Percentiles rank a stretch among this genome's conserved stretches.
Evolutionary conservation across 2,888 invertebrate genomes (phyloP).

Genomic region (Neoscelio sp.): DNA sequence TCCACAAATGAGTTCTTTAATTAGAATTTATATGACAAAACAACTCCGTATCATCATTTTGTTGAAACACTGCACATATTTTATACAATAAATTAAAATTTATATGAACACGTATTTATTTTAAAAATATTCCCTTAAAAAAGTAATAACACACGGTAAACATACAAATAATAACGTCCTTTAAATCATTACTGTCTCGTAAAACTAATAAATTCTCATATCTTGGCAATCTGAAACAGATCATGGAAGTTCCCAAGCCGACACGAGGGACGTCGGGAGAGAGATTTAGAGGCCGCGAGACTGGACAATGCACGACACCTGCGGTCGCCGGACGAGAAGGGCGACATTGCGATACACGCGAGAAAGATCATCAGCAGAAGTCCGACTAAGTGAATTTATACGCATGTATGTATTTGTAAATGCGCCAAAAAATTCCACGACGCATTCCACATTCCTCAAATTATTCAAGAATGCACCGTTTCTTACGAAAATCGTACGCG

Average conservation of each 20-base stretch:
- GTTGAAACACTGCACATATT: background rate
- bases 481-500: constrained; percentile 35
- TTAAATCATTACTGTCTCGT: constrained; percentile 59
- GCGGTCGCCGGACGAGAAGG: constrained; percentile 71
- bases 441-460: constrained; percentile 53
- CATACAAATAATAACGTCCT: constrained; percentile 44
- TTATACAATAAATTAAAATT: constrained; percentile 2
- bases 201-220: constrained; percentile 68
- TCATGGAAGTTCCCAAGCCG: constrained; percentile 74
- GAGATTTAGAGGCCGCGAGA: constrained; percentile 79
- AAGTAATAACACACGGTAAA: constrained; percentile 48
- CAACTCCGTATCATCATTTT: background rate
- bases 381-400: constrained; percentile 55
- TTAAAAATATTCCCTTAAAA: constrained; percentile 24
- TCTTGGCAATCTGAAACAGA: constrained; percentile 73
- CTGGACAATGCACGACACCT: constrained; percentile 81
- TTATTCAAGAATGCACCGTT: constrained; percentile 59
- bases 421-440: constrained; percentile 46
- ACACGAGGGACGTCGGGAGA: constrained; percentile 75
- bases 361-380: constrained; percentile 59
- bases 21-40: background rate
- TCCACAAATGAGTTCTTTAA: background rate
- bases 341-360: constrained; percentile 59
- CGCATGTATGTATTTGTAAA: constrained; percentile 51
- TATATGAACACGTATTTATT: constrained; percentile 18